Base-by-base conservation (phyloP, 2,113 vertebrate genomes). In the Rhadina sibilatrix region DNA sequence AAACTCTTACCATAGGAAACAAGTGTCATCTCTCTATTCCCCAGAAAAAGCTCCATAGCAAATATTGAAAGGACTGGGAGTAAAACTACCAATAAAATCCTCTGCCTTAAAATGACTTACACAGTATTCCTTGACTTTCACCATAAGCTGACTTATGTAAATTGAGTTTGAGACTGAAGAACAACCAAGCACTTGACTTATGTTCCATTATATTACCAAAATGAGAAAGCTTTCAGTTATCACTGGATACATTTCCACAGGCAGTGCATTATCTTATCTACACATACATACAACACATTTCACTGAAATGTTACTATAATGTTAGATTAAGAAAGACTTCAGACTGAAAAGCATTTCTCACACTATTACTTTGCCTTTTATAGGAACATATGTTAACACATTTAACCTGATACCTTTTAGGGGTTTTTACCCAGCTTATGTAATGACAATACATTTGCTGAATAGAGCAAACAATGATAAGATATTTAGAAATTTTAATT, bases 191-290 rank as follows among this genome's bases (percentile, higher is more conserved):
- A 24, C 85, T 90, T 82, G 57, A 86, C 68, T 83, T 53, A 87
- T 12, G 35, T 52, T 64, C 72, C 83, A 44, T 54, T 64, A 37
- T 40, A 81, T 68, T 89, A 92, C 71, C 69, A 78, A 86, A 94
- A 79, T n/a, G 44, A 94, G 83, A 96, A 83, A 75, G 76, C 47
- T 94, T 94, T 88, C 56, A 63, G 65, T 64, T 77, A 89, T 83
- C 52, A 30, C 63, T 89, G 63, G 71, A 93, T 71, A 68, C 37
- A 44, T 54, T 83, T 86, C 82, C 6, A 0, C 75, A 90, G 78
- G 75, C 66, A 83, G 65, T 50, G 70, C 64, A 44, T 66, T 90
- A 75, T 38, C 83, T 69, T 90, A 76, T 59, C 84, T 88, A 91
- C 46, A 83, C 81, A 74, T 24, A 56, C 49, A 82, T 50, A 49